Evolutionary conservation across 2,113 vertebrate genomes (phyloP), one percentile per base, ranked within the genome.

Genomic region (Phrynosoma blainvillii): DNA sequence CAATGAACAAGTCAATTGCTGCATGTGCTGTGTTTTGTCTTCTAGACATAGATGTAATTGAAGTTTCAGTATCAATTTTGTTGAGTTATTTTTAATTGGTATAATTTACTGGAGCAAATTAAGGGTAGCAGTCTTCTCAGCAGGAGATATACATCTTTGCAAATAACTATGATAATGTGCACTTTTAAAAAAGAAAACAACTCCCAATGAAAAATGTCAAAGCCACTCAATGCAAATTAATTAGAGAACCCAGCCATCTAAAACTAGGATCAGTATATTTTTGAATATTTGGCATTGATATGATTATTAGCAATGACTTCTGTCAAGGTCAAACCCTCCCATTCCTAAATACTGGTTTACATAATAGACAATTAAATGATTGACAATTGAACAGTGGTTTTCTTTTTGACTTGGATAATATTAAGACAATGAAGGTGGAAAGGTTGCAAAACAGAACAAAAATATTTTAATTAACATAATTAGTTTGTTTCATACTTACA

Each of bases 41-140:
- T 85, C 90, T 92, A 70, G 89, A 82, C 89, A 91, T 92, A 68
- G 87, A 81, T 90, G 92, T 93, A 93, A 95, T 90, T 92, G 42
- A 84, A 92, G 90, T 92, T 88, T 89, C 90, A 40, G 86, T 88
- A 93, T 94, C 84, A 92, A 89, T 95, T 95, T 91, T 92, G 87
- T 76, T 5, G 80, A 95, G 92, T 90, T 94, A 93, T 90, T 96
- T 94, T 96, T 96, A 96, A 96, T 96, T 96, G 93, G 77, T 93
- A 84, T 95, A 94, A 95, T 96, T 97, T 95, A 94, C 95, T 91
- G 94, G 90, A 85, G 91, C 92, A 93, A 96, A 96, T 95, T 93
- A 94, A 93, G 91, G 95, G 88, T 62, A 93, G 92, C 93, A 86
- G 80, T 96, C 95, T 95, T 94, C 92, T 92, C 2, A 13, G 87